Base-by-base conservation (phyloP, 2,888 invertebrate genomes). In the Tetramorium bicarinatum region DNA sequence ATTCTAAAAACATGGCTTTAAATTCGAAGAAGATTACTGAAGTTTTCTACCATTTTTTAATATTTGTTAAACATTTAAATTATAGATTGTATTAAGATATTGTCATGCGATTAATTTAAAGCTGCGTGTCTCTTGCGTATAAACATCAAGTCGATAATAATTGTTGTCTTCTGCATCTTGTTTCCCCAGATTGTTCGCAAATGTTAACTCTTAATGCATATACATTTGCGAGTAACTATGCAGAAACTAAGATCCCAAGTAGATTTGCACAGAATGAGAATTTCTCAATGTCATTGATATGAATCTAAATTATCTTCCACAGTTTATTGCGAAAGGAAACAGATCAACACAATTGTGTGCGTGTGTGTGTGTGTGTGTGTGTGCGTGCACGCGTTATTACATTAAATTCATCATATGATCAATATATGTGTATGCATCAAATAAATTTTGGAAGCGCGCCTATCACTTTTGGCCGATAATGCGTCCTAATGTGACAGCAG, bases 401-500 rank as follows among this genome's bases (percentile, higher is more conserved):
- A 64, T 64, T 25, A 8, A 66, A 66, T 64, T 34, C 29, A 34
- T 34, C 7, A 64, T 8, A 41, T 41, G 41, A 64, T 64, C 18
- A 41, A 41, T 21, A 41, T 61, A 38, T 8, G 11, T 9, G 54
- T 21, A 1, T 41, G 21, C 11, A 38, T 38, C 21, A 18, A 59
- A 29, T 61, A 29, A 75, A 75, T 75, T 34, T 21, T 47, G 75
- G 34, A 62, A 75, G 54, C 25, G 21, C 25, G 25, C n/a, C 13
- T 62, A 81, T 72, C 80, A 80, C 59, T 72, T 25, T 62, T 52
- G n/a, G 9, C 15, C 59, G 74, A 75, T 75, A 81, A 81, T 62
- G 61, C 49, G 34, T 61, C 41, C 76, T 79, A 87, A 87, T 83
- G 82, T 84, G 74, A 81, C 64, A 83, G 86, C 90, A 88, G 88